Conservation (phyloP, 2,797 vertebrate species). For the Lateolabrax maculatus region DNA sequence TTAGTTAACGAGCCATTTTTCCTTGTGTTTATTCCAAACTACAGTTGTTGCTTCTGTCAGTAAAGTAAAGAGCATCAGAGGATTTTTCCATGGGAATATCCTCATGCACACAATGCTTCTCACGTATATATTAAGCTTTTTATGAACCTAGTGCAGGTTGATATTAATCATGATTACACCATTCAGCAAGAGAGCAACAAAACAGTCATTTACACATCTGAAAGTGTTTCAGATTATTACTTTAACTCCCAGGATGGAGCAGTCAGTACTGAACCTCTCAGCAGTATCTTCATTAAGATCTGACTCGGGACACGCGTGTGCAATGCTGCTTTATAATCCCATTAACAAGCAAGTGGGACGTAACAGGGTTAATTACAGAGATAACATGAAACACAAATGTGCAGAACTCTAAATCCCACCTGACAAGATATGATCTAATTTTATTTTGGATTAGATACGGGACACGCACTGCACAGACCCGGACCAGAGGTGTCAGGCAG, state of each 20-base stretch:
- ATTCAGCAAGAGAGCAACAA: neutral
- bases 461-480: conserved; percentile 21
- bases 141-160: neutral
- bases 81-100: conserved; percentile 4
- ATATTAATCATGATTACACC: neutral
- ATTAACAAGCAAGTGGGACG: conserved; percentile 42
- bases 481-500: conserved; percentile 9
- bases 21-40: neutral
- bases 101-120: neutral
- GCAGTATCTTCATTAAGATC: conserved; percentile 28
- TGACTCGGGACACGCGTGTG: neutral
- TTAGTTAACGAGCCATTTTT: neutral
- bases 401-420: neutral
- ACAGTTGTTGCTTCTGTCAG: conserved; percentile 4
- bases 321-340: conserved; percentile 46
- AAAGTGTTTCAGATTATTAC: conserved; percentile 5
- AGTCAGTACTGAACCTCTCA: neutral
- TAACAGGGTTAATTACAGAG: conserved; percentile 41
- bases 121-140: neutral
- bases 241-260: neutral
- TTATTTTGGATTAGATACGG: conserved; percentile 29
- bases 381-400: conserved; percentile 15
- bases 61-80: neutral
- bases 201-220: conserved; percentile 4
- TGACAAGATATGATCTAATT: conserved; percentile 33